Base-by-base conservation (phyloP, 2,113 vertebrate species). In the Brachyhypopomus gauderio region DNA sequence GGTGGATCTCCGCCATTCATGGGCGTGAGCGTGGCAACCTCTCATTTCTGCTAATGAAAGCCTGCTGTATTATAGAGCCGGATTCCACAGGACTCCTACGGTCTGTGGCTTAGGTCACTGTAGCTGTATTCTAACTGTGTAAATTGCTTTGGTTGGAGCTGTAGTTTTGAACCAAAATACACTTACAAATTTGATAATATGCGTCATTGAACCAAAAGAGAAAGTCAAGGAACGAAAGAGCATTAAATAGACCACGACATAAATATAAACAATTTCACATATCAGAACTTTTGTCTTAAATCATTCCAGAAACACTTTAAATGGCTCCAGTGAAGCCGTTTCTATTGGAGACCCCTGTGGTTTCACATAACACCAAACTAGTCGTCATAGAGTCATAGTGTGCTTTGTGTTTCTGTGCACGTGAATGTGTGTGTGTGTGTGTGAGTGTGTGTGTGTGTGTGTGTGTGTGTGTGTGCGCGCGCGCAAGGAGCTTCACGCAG, bases 191-290 rank as follows among this genome's bases (percentile, higher is more conserved):
- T 48, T 72, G 41, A 52, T 4, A 30, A 34, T 58, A 60, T 60
- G 34, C 22, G n/a, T 20, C 14, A 9, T 30, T 17, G 59, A 2
- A 9, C 9, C 16, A 20, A 60, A 41, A 45, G 16, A 30, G 23
- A 59, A n/a, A 38, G 52, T 2, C 36, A 9, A 16, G 38, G 17
- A n/a, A 22, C n/a, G 19, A 52, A 25, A 66, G 48, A 64, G 59
- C 38, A 30, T 45, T 60, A n/a, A 27, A 0, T 45, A 23, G 20
- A n/a, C 19, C 23, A 7, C 30, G n/a, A 41, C 71, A 16, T 30
- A 79, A 8, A 45, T 60, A 60, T 20, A 70, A 67, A 62, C 80
- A 62, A n/a, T 59, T 72, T 72, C 78, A 83, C 75, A 73, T 74
- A 34, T 41, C 30, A 58, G 60, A 78, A 45, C 27, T 77, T 52